These are phyloP conservation scores for Lagopus leucura DNA, from an alignment of 2,113 vertebrate species.

Conservation along the genomic window DNA sequence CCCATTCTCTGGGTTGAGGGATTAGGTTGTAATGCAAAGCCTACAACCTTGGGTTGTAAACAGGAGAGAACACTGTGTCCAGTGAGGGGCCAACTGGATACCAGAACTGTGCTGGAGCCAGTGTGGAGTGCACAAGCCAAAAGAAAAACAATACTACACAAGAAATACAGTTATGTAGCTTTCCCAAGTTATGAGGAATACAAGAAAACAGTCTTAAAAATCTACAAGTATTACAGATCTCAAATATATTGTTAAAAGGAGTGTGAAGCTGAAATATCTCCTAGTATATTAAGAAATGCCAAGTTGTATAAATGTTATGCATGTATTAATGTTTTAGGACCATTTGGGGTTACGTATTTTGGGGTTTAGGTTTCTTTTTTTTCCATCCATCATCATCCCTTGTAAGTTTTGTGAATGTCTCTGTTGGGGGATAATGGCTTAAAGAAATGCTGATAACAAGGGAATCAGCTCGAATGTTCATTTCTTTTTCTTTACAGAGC, in stretches of 20 bases:
- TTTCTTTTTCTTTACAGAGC: slow-evolving; percentile 12
- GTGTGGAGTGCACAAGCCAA: rapidly evolving
- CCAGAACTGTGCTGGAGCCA: background rate
- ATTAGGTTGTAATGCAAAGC: background rate
- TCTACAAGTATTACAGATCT: background rate
- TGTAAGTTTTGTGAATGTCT: background rate
- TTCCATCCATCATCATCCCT: background rate
- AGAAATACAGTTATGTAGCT: rapidly evolving
- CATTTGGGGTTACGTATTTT: background rate
- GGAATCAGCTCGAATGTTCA: background rate
- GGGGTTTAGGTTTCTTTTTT: background rate
- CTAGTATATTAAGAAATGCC: background rate
- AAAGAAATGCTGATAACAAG: slow-evolving; percentile 11
- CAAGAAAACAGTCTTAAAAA: background rate
- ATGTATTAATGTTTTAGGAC: background rate
- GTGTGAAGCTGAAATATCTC: background rate
- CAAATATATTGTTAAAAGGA: background rate
- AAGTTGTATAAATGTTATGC: background rate
- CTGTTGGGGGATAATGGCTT: slow-evolving; percentile 19
- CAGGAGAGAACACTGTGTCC: rapidly evolving
- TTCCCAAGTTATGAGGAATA: background rate
- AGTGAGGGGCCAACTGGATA: background rate
- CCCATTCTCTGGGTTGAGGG: background rate
- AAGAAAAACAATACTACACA: rapidly evolving
- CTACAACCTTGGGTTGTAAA: no score